Evolutionary conservation across 35 echinoderm and acorn worm genomes (phyloP).

Genomic region (Heliocidaris tuberculata): DNA sequence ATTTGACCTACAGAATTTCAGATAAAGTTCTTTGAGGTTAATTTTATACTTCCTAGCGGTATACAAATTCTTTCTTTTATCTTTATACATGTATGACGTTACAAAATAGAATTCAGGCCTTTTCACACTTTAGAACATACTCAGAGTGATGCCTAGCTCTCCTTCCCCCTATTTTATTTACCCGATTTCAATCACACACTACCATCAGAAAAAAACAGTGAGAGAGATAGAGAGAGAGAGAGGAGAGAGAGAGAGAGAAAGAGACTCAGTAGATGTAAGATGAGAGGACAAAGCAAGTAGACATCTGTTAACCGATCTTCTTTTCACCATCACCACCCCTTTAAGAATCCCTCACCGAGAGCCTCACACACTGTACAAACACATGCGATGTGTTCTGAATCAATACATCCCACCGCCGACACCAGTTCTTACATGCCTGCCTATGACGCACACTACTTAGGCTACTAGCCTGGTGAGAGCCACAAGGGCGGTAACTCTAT

Average conservation of each 20-base stretch:
- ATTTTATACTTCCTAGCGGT: no score
- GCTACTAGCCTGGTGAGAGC: neutral
- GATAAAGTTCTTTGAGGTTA: no score
- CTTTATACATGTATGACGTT: neutral
- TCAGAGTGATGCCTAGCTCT: neutral
- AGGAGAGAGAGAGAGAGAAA: no score
- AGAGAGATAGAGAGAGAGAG: no score
- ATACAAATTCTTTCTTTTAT: no score
- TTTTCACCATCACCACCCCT: neutral
- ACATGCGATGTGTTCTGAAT: neutral
- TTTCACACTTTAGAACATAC: neutral
- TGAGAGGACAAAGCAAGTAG: neutral
- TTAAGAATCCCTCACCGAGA: neutral
- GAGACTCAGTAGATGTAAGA: neutral
- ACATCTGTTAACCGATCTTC: neutral
- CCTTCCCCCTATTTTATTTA: neutral
- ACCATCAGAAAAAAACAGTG: neutral
- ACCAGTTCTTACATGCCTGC: neutral
- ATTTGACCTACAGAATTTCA: no score
- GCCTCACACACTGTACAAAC: neutral
- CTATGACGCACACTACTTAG: slow-evolving; percentile 7
- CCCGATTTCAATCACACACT: neutral
- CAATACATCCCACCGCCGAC: neutral
- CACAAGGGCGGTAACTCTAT: no score
- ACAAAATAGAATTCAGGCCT: neutral